These are phyloP conservation scores for Drosophila santomea DNA, from an alignment of 1,140 invertebrate species.

Conservation along the genomic window DNA sequence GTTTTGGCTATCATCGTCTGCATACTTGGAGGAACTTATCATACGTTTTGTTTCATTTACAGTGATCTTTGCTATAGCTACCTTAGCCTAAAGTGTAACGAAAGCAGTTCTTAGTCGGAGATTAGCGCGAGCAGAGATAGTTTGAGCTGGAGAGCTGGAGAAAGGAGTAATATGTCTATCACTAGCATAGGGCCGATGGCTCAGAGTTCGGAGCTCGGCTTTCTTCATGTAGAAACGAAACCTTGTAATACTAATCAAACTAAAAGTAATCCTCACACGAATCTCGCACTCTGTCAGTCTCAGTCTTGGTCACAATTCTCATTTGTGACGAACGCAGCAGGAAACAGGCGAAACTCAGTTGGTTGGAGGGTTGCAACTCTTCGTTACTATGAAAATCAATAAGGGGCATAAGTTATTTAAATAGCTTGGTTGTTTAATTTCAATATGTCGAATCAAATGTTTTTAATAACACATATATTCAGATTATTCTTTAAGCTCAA, in stretches of 20 bases:
- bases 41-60: conserved; percentile 71
- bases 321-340: conserved; percentile 32
- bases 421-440: too few species aligned
- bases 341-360: conserved; percentile 1
- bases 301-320: conserved; percentile 54
- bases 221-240: conserved; percentile 53
- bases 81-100: conserved; percentile 46
- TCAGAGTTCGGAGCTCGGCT: conserved; percentile 23
- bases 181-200: conserved; percentile 67
- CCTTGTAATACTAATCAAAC: conserved; percentile 48
- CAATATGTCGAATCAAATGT: not conserved
- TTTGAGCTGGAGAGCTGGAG: conserved; percentile 22
- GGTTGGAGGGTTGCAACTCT: not conserved
- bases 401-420: too few species aligned
- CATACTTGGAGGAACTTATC: conserved; percentile 79
- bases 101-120: conserved; percentile 43
- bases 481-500: too few species aligned
- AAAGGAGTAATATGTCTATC: conserved; percentile 69
- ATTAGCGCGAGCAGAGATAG: conserved; percentile 37
- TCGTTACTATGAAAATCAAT: too few species aligned
- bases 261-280: conserved; percentile 40
- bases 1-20: conserved; percentile 42
- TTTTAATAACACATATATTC: too few species aligned
- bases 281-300: conserved; percentile 48
- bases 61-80: conserved; percentile 60